Conservation (phyloP, 2,113 vertebrate genomes). For the Apaloderma vittatum region DNA sequence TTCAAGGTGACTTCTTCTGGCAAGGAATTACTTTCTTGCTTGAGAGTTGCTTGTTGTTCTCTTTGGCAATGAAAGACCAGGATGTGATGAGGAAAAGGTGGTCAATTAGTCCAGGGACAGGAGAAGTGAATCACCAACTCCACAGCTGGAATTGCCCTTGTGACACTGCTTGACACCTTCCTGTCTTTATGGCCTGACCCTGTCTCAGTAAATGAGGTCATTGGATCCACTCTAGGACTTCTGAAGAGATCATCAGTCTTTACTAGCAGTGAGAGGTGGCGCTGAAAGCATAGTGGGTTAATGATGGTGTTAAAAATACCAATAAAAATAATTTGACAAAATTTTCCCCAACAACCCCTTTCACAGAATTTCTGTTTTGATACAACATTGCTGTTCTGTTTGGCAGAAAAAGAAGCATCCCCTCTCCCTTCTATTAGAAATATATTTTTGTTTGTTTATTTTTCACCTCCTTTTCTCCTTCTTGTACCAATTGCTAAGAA, state of each 20-base stretch:
- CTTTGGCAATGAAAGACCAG: background rate
- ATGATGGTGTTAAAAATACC: background rate
- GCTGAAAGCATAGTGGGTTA: background rate
- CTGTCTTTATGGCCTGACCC: background rate
- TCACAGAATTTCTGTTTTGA: background rate
- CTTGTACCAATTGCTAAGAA: background rate
- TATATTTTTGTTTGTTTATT: background rate
- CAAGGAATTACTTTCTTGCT: background rate
- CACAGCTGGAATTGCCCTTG: background rate
- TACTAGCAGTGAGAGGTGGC: background rate
- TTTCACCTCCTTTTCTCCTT: background rate
- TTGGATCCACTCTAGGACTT: background rate
- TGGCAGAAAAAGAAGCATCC: background rate
- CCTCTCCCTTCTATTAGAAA: background rate
- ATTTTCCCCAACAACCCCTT: background rate
- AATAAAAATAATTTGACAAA: background rate
- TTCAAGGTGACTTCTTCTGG: background rate
- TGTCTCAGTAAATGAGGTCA: background rate
- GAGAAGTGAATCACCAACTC: background rate
- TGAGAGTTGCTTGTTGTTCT: background rate
- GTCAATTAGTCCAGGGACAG: background rate
- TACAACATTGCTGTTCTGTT: background rate
- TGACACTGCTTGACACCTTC: fast-evolving
- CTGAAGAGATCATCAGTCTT: background rate
- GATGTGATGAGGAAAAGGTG: background rate